Percentiles rank a stretch among this genome's conserved stretches.
These are phyloP conservation scores for Drosophila atripex DNA, from an alignment of 2,888 invertebrate species.

Conservation along the genomic window DNA sequence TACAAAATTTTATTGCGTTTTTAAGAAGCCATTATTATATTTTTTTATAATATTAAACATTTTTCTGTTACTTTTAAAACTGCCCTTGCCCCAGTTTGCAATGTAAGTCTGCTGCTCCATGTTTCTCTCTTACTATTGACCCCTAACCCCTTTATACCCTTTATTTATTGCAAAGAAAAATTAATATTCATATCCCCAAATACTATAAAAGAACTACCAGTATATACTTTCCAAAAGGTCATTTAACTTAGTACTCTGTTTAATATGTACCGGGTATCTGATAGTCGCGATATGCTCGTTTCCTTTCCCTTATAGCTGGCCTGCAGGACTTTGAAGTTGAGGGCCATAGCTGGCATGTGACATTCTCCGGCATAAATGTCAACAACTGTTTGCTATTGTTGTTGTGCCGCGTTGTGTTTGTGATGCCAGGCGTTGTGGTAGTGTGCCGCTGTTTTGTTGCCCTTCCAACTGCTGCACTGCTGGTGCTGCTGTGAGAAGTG, in stretches of 20 bases:
- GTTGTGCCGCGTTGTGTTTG: constrained; percentile 19
- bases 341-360: constrained; percentile 63
- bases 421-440: constrained; percentile 40
- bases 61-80: constrained; percentile 2
- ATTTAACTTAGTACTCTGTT: too few relatives aligned
- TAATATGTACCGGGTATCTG: neutral
- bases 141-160: neutral
- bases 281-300: neutral
- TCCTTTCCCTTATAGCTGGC: constrained; percentile 10
- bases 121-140: constrained; percentile 2
- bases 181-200: too few relatives aligned
- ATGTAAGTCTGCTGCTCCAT: constrained; percentile 5
- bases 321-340: constrained; percentile 48
- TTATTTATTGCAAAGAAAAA: neutral
- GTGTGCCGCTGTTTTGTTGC: constrained; percentile 28
- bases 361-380: constrained; percentile 78
- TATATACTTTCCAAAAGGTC: too few relatives aligned
- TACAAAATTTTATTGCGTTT: too few relatives aligned
- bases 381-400: constrained; percentile 67
- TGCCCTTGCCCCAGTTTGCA: constrained; percentile 8
- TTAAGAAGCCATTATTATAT: neutral
- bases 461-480: constrained; percentile 10
- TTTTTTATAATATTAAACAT: neutral
- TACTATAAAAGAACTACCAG: too few relatives aligned
- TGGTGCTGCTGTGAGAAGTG: constrained; percentile 51